Conservation (phyloP, 2,888 invertebrate genomes). For the Amphiduros pacificus region DNA sequence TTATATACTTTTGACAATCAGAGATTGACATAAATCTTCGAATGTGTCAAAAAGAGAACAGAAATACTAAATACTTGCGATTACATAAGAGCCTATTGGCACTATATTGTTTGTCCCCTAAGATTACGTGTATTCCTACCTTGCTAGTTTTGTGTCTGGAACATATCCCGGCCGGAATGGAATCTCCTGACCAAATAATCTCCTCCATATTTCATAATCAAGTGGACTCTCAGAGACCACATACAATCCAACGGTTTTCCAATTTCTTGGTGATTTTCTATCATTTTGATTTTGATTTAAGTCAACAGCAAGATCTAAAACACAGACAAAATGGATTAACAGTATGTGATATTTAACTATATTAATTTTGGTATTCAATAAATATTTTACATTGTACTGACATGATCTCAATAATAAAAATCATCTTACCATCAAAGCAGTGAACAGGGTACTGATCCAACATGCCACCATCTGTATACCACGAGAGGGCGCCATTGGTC, state of each 20-base stretch:
- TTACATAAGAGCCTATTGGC: no score
- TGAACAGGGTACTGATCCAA: slow-evolving; percentile 34
- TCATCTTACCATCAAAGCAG: slow-evolving; percentile 30
- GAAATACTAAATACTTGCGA: no score
- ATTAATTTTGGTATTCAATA: no score
- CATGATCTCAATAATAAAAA: neutral
- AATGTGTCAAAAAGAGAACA: no score
- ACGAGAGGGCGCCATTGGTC: slow-evolving; percentile 23
- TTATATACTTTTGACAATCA: no score
- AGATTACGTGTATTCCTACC: slow-evolving; percentile 14
- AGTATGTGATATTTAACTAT: no score
- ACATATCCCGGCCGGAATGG: slow-evolving; percentile 32
- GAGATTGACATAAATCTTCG: no score
- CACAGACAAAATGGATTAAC: no score
- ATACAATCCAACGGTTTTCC: no score
- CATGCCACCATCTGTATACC: slow-evolving; percentile 33
- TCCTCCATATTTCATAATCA: slow-evolving; percentile 33
- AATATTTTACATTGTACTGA: no score
- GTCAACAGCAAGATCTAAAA: no score
- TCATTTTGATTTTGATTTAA: neutral
- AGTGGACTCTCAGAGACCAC: slow-evolving; percentile 31
- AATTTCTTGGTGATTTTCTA: neutral
- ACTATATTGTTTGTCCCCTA: no score
- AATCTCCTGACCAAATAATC: slow-evolving; percentile 28
- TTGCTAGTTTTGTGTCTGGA: slow-evolving; percentile 33